These are phyloP conservation scores for Barbus barbus DNA, from an alignment of 2,113 vertebrate species.

Conservation along the genomic window DNA sequence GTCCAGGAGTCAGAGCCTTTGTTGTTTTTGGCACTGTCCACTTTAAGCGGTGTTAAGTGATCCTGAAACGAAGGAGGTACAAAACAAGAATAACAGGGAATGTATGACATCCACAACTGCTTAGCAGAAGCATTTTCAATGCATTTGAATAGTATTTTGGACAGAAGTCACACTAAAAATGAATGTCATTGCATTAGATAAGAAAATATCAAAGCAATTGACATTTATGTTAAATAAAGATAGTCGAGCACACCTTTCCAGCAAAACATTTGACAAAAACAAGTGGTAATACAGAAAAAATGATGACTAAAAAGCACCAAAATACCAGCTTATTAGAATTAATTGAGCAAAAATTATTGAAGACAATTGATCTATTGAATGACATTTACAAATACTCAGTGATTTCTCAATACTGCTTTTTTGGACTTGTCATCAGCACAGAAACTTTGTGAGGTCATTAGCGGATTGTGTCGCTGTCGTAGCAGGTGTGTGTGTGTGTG, in stretches of 20 bases:
- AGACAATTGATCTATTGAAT: background rate
- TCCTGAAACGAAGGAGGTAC: background rate
- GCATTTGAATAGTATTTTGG: background rate
- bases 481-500: slow-evolving; percentile 23
- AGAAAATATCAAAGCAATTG: background rate
- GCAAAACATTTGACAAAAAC: background rate
- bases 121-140: background rate
- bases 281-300: background rate
- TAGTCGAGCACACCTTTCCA: background rate
- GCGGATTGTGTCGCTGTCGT: slow-evolving; percentile 46
- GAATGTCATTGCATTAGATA: background rate
- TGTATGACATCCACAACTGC: background rate
- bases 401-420: background rate
- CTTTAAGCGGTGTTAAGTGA: background rate
- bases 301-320: background rate
- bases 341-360: background rate
- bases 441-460: slow-evolving; percentile 36
- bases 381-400: background rate
- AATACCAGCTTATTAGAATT: background rate
- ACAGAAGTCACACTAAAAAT: background rate
- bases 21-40: background rate
- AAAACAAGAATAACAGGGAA: background rate
- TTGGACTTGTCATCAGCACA: background rate
- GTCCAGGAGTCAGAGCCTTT: background rate
- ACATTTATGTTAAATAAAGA: background rate